Evolutionary conservation across 1,140 invertebrate species (phyloP).

Genomic region (Lepeophtheirus salmonis): DNA sequence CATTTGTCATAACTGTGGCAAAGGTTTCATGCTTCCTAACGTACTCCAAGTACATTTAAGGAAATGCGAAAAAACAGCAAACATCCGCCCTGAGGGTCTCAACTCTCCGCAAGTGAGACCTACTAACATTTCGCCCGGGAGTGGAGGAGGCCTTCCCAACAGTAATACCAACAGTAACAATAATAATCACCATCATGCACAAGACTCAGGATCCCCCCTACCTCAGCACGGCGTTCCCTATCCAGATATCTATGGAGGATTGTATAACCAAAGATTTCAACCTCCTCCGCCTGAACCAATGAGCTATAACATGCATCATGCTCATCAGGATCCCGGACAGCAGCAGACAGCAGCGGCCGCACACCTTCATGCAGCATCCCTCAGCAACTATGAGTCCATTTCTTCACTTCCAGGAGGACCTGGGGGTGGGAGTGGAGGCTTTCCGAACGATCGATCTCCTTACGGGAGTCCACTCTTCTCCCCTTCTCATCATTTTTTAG

Average conservation of each 20-base stretch:
- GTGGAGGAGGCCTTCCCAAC: background rate
- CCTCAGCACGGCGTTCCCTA: background rate
- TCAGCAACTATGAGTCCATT: background rate
- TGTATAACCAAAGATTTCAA: background rate
- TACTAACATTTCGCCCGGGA: background rate
- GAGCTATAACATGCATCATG: background rate
- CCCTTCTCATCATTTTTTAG: constrained; percentile 15
- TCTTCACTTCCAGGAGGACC: background rate
- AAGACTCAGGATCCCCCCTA: background rate
- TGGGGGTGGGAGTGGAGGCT: background rate
- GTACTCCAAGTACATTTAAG: constrained; percentile 15
- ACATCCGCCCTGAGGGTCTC: background rate
- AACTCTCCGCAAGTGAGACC: background rate
- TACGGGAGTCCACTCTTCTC: too few relatives aligned
- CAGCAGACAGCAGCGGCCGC: background rate
- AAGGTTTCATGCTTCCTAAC: constrained; percentile 17
- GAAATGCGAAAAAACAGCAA: constrained; percentile 17
- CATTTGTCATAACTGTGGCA: constrained; percentile 36
- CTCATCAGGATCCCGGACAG: background rate
- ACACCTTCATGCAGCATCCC: background rate
- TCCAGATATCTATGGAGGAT: background rate
- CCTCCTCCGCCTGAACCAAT: too few relatives aligned
- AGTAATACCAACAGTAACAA: background rate
- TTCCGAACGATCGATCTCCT: background rate
- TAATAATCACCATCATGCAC: background rate